Percentiles rank a stretch among this genome's conserved stretches.
phyloP scores from a whole-genome alignment of 2,113 vertebrate species.

The Stictonetta naevosa region DNA sequence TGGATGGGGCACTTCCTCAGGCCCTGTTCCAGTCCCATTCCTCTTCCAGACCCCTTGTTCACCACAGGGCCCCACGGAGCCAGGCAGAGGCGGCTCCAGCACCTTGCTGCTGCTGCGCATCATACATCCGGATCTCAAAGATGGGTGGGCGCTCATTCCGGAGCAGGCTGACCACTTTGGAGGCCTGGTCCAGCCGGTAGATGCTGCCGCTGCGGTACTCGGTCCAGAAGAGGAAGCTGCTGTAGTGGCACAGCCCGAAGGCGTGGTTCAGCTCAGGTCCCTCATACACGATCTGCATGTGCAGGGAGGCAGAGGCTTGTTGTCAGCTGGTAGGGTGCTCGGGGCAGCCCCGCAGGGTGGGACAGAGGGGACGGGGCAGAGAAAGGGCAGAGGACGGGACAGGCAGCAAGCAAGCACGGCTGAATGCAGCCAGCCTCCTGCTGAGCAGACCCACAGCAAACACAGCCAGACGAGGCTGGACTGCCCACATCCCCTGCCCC shows the following conservation, averaged over 20 bases:
- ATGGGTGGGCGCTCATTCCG: conserved; percentile 94
- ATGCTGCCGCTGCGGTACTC: conserved; percentile 95
- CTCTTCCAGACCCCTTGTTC: rapidly evolving
- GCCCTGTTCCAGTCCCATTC: not conserved
- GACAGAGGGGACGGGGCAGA: rapidly evolving
- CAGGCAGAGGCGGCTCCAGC: not conserved
- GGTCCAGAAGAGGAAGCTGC: conserved; percentile 94
- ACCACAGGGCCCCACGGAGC: rapidly evolving
- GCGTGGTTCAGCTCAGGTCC: conserved; percentile 93
- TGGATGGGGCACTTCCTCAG: rapidly evolving
- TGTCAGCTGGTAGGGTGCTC: rapidly evolving
- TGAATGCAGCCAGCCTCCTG: not conserved
- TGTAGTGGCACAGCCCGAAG: conserved; percentile 94
- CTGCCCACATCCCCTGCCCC: rapidly evolving
- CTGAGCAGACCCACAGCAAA: rapidly evolving
- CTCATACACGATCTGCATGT: conserved; percentile 88
- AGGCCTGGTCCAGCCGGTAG: conserved; percentile 87
- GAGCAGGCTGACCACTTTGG: conserved; percentile 87
- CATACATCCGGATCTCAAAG: conserved; percentile 97
- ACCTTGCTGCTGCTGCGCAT: conserved; percentile 97
- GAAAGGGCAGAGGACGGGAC: not conserved
- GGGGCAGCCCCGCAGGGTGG: rapidly evolving
- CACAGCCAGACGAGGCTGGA: rapidly evolving
- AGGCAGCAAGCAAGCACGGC: rapidly evolving
- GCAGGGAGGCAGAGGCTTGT: not conserved